These are phyloP conservation scores for Panonychus citri DNA, from an alignment of 1,140 invertebrate genomes.

Conservation along the genomic window DNA sequence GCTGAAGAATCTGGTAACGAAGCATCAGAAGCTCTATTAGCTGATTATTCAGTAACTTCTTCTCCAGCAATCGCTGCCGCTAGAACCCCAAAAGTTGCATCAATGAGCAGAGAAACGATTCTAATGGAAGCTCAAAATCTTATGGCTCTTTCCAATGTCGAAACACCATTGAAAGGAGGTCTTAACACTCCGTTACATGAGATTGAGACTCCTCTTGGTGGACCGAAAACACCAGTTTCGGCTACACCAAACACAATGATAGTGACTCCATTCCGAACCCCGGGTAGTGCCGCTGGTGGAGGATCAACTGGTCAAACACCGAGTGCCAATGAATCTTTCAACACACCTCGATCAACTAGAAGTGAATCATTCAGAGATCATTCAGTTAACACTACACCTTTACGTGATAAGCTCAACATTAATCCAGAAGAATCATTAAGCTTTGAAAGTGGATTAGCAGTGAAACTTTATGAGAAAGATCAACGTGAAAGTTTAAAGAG, in stretches of 20 bases:
- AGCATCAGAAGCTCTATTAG: conserved; percentile 60
- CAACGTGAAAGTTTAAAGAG: conserved; percentile 45
- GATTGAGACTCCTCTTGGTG: conserved; percentile 53
- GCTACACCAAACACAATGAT: conserved; percentile 87
- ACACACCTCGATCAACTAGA: conserved; percentile 14
- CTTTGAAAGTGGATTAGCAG: conserved; percentile 18
- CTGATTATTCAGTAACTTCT: conserved; percentile 66
- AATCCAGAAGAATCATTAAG: conserved; percentile 55
- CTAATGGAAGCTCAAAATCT: conserved; percentile 82
- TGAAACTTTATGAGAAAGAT: conserved; percentile 19
- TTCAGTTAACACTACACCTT: too few species aligned
- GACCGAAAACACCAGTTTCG: conserved; percentile 21
- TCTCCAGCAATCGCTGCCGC: conserved; percentile 33
- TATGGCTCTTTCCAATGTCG: conserved; percentile 87
- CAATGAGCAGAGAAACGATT: conserved; percentile 34
- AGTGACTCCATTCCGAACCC: conserved; percentile 65
- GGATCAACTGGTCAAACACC: background rate
- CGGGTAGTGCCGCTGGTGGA: conserved; percentile 9
- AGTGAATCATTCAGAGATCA: conserved; percentile 10
- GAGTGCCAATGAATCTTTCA: conserved; percentile 3
- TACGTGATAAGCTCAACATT: conserved; percentile 83
- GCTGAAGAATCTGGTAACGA: conserved; percentile 56
- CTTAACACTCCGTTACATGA: conserved; percentile 75
- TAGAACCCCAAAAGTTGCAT: conserved; percentile 66
- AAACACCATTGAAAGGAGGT: conserved; percentile 86